Base-by-base conservation (phyloP, 2,888 invertebrate genomes). In the Nomada flava region DNA sequence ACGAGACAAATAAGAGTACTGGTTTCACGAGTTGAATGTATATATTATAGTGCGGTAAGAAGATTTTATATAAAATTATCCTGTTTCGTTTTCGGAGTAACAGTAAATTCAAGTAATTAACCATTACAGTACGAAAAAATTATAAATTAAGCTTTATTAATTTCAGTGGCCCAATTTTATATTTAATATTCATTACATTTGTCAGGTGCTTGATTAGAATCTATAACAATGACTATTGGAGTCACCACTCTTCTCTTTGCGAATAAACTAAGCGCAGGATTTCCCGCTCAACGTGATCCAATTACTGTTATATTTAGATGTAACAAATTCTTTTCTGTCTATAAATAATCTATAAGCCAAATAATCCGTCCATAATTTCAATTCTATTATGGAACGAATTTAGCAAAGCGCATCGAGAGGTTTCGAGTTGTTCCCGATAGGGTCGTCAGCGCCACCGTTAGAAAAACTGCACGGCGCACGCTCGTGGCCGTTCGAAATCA, bases 401-500 rank as follows among this genome's bases (percentile, higher is more conserved):
- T 13, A 15, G 36, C 13, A 29, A 55, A 20, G 44, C 23, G 15
- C n/a, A 20, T 64, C 59, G 36, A 47, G 47, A 44, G 2, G 42
- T 52, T 69, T 64, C 55, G 63, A 64, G 44, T 68, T 64, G 65
- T 77, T 55, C 60, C 57, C 69, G 36, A 74, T 63, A 75, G 78
- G 63, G 55, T 36, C 20, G 65, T 50, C 70, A 71, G 47, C 78
- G 80, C 67, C 72, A 57, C 44, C 59, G 59, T 53, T 79, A 81
- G 80, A 80, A 81, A 79, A 79, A 81, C 59, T 59, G 69, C 50
- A 79, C 63, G 59, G 75, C 75, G 82, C 68, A 76, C 72, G 76
- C 71, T 68, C 76, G 79, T 57, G 55, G 53, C 76, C 52, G 64
- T 76, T 82, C 74, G 83, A 84, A 83, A 84, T 83, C 79, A 65